Evolutionary conservation across 2,888 invertebrate genomes (phyloP).

Genomic region (Chrysolina haemoptera): DNA sequence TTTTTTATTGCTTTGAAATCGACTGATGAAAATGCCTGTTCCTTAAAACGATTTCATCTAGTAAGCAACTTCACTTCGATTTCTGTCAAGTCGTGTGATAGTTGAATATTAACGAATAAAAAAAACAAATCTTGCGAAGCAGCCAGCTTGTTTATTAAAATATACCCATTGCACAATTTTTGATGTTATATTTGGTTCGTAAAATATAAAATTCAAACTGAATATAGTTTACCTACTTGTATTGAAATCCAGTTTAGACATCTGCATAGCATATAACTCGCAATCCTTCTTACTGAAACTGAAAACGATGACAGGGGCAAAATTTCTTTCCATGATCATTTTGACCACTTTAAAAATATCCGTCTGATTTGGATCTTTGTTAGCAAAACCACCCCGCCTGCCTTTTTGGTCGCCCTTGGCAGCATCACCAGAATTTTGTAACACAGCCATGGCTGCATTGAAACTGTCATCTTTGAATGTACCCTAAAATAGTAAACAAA

Average conservation of each 20-base stretch:
- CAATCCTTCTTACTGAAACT: constrained; percentile 99
- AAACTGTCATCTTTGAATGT: constrained; percentile 98
- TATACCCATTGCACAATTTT: too few species aligned
- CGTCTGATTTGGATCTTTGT: constrained; percentile 77
- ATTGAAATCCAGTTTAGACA: constrained; percentile 98
- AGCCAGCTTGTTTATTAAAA: too few species aligned
- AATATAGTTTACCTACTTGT: constrained; percentile 73
- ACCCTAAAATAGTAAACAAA: constrained; percentile 72
- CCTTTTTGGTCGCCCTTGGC: constrained; percentile 87
- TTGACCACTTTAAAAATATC: constrained; percentile 98
- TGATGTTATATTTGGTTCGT: too few species aligned
- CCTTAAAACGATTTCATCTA: too few species aligned
- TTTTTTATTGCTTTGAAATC: too few species aligned
- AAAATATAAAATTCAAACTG: too few species aligned
- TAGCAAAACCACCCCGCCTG: constrained; percentile 80
- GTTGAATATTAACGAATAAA: too few species aligned
- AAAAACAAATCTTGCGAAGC: too few species aligned
- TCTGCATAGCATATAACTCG: constrained; percentile 95
- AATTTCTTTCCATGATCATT: constrained; percentile 98
- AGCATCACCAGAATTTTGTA: constrained; percentile 87
- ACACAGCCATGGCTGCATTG: constrained; percentile 94
- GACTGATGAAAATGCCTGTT: too few species aligned
- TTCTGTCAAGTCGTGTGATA: too few species aligned
- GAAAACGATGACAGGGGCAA: constrained; percentile 98
- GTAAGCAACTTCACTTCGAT: too few species aligned